Evolutionary conservation across 2,797 vertebrate genomes (phyloP).

Genomic region (Mormyrus hasselquistii): DNA sequence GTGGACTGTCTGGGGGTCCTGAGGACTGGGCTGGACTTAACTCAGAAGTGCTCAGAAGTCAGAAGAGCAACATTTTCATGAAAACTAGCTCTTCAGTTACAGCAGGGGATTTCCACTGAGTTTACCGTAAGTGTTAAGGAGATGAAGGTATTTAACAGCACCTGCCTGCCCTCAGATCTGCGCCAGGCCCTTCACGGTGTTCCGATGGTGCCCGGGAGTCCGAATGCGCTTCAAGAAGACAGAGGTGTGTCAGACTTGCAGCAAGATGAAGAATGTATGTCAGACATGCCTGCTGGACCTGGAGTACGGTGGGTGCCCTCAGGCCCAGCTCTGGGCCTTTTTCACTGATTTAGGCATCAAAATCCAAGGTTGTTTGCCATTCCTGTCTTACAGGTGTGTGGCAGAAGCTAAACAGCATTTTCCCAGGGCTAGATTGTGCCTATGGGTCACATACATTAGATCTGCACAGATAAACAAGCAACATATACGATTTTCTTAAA

Average conservation of each 20-base stretch:
- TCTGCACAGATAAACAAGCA: neutral
- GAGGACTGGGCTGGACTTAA: neutral
- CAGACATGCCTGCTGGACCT: constrained; percentile 94
- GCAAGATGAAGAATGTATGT: constrained; percentile 97
- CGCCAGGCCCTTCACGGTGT: constrained; percentile 94
- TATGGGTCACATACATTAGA: neutral
- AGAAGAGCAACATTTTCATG: neutral
- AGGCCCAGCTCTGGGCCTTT: neutral
- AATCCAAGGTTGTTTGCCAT: neutral
- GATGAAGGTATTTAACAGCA: neutral
- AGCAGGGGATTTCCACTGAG: neutral
- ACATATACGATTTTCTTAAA: neutral
- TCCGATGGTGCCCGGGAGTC: constrained; percentile 94
- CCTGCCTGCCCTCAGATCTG: constrained; percentile 73
- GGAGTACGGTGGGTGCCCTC: constrained; percentile 74
- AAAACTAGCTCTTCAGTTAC: neutral
- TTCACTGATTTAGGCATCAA: neutral
- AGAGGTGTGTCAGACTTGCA: constrained; percentile 97
- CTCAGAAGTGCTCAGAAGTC: neutral
- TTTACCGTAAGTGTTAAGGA: neutral
- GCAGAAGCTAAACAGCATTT: neutral
- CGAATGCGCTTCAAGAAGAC: constrained; percentile 99
- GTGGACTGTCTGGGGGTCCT: neutral
- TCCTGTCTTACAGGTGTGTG: neutral
- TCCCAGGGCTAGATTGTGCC: neutral